A percentile compares a stretch with the other conserved stretches of the same genome.
Evolutionary conservation across 2,113 vertebrate genomes (phyloP).

Genomic region (Varanus komodoensis): DNA sequence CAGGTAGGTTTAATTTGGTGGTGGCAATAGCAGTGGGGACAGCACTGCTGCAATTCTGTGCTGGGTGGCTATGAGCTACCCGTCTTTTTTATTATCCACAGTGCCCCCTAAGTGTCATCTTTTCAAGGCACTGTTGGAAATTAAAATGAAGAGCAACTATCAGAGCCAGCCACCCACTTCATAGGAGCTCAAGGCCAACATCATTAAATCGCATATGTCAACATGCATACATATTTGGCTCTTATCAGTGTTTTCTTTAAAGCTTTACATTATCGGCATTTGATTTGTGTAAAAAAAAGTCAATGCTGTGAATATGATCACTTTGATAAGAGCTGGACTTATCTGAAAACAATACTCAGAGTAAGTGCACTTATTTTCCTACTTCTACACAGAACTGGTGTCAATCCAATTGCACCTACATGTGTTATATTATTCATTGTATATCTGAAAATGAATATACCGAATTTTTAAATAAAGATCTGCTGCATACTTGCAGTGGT

Average conservation of each 20-base stretch:
- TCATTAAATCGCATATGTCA: background rate
- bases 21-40: too few species aligned
- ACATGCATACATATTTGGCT: background rate
- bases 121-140: background rate
- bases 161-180: background rate
- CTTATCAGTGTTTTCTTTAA: background rate
- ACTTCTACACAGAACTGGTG: background rate
- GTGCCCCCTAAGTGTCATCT: background rate
- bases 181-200: background rate
- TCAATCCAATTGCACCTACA: background rate
- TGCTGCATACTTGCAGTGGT: background rate
- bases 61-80: background rate
- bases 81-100: background rate
- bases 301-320: background rate
- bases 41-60: background rate
- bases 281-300: background rate
- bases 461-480: background rate
- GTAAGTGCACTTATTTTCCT: background rate
- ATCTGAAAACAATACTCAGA: background rate
- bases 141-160: background rate
- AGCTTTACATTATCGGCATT: background rate
- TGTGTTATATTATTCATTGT: background rate
- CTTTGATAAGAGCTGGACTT: background rate
- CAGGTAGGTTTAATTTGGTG: too few species aligned
- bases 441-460: background rate